Evolutionary conservation across 2,797 vertebrate species (phyloP), one percentile per base, ranked within the genome.

Genomic region (Rachycentron canadum): DNA sequence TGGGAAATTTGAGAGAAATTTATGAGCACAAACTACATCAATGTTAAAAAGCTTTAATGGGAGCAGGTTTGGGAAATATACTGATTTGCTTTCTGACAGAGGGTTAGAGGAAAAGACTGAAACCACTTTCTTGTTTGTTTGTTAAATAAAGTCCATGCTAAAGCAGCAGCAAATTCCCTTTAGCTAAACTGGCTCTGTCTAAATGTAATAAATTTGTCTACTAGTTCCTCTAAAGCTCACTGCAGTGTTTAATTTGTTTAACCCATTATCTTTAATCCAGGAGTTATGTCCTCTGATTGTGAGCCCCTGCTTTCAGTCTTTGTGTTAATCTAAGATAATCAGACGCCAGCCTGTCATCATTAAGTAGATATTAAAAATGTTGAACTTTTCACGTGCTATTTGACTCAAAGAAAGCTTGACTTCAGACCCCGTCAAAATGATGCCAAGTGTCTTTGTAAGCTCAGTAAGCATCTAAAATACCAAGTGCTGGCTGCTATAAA

Each of bases 21-120:
- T 53, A 6, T 59, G 12, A 62, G 12, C 16, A 43, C 26, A 65
- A n/a, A 72, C 21, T 49, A 78, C 36, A 36, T 25, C 34, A 12
- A 9, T 43, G 34, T 43, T 26, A 64, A 34, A n/a, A 28, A 19
- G 9, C n/a, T 38, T 36, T 4, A 25, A 57, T 60, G 32, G 41
- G 16, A 56, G 23, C 6, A 16, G 10, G 30, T 47, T 43, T 26
- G 17, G 45, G 49, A 59, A 52, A 23, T 17, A 45, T 0, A 1
- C 6, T 58, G n/a, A 28, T 28, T 73, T n/a, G 17, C 7, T 69
- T 49, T 28, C 5, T 38, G 7, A 30, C n/a, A 25, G 12, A 55
- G 21, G 45, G 10, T 59, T 40, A 28, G 7, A 55, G 14, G 11
- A 67, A 23, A 56, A 49, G 7, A 47, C 11, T 49, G 17, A 60